Base-by-base conservation (phyloP, 1,140 invertebrate genomes). In the Elymnias hypermnestra region DNA sequence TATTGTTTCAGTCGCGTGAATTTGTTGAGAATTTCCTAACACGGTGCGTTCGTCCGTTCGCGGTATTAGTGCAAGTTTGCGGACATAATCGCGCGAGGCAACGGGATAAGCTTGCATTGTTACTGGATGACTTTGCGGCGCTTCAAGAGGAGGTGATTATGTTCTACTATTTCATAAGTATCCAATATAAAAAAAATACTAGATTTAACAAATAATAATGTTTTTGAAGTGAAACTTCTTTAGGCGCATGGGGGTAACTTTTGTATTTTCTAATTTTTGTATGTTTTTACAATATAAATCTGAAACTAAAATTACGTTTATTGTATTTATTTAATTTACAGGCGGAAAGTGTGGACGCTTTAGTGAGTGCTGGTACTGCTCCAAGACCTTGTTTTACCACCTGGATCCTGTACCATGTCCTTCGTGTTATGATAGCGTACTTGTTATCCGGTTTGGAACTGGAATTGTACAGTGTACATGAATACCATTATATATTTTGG, bases 351-450 rank as follows among this genome's bases (percentile, higher is more conserved):
- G 93, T 98, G 1, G 97, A 99, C 87, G 71, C 74, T 25, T 53
- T 83, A 18, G 50, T 72, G 19, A 67, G 65, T 37, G 62, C 55
- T 10, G 69, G 66, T 0, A 36, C 90, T 0, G 85, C 91, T 2
- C 93, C 96, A 72, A 88, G 94, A 40, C 93, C 95, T 0, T 97
- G 95, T 74, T 97, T 98, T 79, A 94, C 95, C 25, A 98, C 96
- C 5, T 99, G 97, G 97, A 91, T 98, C 14, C 88, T 98, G 29
- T 98, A 98, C 86, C 96, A 98, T 78, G 97, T 95, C n/a, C 88
- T 98, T 9, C 89, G 94, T 49, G 92, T 97, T n/a, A 98, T 98
- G 96, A 94, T 97, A 45, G 93, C 96, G 76, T 99, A 97, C 84
- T 88, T 98, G 13, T 88, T 98, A 45, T 94, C 95, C 38, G 97